Percentiles rank a stretch among this genome's conserved stretches.
These are phyloP conservation scores for Eupithecia subumbrata DNA, from an alignment of 2,888 invertebrate genomes.

Conservation along the genomic window DNA sequence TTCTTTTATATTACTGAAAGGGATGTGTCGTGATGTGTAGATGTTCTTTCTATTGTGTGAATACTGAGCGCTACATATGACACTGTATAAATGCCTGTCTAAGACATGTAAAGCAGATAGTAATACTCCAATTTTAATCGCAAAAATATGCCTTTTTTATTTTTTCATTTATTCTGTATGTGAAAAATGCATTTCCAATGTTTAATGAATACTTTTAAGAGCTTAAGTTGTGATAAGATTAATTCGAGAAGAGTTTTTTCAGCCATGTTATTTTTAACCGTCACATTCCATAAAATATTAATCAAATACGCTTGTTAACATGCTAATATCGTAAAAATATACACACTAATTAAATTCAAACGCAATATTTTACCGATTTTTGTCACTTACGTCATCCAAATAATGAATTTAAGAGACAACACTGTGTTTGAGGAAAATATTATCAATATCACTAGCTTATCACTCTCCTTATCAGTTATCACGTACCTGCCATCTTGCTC, in stretches of 20 bases:
- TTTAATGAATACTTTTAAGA: not conserved
- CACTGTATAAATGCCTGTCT: not conserved
- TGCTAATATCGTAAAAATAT: not conserved
- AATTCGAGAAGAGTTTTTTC: not conserved
- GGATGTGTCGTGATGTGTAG: not conserved
- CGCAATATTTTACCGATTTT: not conserved
- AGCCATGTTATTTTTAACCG: not conserved
- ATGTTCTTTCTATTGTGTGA: not conserved
- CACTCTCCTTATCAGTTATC: constrained; percentile 41
- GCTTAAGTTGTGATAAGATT: not conserved
- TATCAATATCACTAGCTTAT: constrained; percentile 28
- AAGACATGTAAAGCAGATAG: not conserved
- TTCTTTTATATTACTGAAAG: not conserved
- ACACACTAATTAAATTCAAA: not conserved
- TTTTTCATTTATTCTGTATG: not conserved
- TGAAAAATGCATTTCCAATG: not conserved
- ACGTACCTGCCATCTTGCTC: constrained; percentile 61
- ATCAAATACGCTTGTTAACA: not conserved
- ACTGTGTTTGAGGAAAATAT: constrained; percentile 5
- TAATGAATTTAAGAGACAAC: not conserved
- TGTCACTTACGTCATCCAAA: not conserved
- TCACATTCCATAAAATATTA: not conserved
- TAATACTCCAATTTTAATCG: not conserved
- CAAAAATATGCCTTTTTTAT: not conserved
- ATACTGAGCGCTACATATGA: not conserved